Conservation (phyloP, 1,140 invertebrate species). For the Notospermus geniculatus region DNA sequence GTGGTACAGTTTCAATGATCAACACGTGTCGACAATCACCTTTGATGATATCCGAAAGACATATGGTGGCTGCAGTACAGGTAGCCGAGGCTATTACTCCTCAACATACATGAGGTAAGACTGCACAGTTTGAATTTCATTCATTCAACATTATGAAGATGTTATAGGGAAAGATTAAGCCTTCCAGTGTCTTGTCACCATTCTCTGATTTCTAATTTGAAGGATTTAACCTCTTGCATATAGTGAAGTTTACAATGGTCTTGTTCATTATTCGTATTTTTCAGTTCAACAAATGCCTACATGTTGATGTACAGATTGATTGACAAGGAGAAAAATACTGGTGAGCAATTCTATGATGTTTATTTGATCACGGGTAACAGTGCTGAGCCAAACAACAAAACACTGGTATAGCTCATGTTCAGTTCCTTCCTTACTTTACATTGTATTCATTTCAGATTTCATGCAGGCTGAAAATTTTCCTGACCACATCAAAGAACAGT, state of each 20-base stretch:
- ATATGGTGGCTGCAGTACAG: slow-evolving; percentile 71
- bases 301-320: slow-evolving; percentile 90
- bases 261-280: slow-evolving; percentile 24
- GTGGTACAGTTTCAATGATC: slow-evolving; percentile 65
- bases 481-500: slow-evolving; percentile 68
- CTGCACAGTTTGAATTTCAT: too few species aligned
- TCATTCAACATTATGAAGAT: too few species aligned
- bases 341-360: slow-evolving; percentile 38
- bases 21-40: slow-evolving; percentile 64
- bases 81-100: slow-evolving; percentile 68
- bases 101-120: slow-evolving; percentile 66
- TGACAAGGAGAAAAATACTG: slow-evolving; percentile 68
- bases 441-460: slow-evolving; percentile 54
- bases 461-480: slow-evolving; percentile 73
- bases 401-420: too few species aligned
- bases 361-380: slow-evolving; percentile 9
- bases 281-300: slow-evolving; percentile 86
- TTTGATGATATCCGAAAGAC: slow-evolving; percentile 81
- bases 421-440: too few species aligned
- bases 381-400: too few species aligned
- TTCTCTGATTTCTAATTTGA: too few species aligned
- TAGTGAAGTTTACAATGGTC: too few species aligned
- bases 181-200: too few species aligned
- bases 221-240: too few species aligned
- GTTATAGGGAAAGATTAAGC: too few species aligned